These are phyloP conservation scores for Chydorus sphaericus DNA, from an alignment of 2,888 invertebrate species.

Conservation along the genomic window DNA sequence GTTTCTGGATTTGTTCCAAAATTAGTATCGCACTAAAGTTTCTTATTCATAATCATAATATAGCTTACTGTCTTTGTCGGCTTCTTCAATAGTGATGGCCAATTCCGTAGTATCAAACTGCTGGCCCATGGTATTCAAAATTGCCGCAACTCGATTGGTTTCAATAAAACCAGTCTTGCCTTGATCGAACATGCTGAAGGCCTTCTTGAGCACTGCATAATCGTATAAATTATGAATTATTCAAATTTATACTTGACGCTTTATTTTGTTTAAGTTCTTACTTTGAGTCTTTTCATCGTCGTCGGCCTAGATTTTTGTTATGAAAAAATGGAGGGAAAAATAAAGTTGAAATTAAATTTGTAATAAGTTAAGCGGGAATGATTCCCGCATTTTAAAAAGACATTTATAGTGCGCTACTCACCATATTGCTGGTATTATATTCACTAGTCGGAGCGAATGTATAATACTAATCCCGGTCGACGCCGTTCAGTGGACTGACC, in stretches of 20 bases:
- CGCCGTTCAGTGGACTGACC: not conserved
- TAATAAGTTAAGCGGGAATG: too few relatives aligned
- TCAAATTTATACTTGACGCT: too few relatives aligned
- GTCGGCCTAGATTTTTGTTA: too few relatives aligned
- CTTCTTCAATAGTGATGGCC: slow-evolving; percentile 72
- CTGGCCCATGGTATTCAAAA: slow-evolving; percentile 87
- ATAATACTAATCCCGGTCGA: too few relatives aligned
- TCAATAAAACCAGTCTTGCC: slow-evolving; percentile 84
- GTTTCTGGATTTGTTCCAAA: slow-evolving; percentile 36
- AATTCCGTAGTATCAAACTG: slow-evolving; percentile 83
- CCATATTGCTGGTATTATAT: too few relatives aligned
- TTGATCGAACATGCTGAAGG: slow-evolving; percentile 94
- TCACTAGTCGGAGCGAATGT: too few relatives aligned
- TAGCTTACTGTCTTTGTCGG: slow-evolving; percentile 66
- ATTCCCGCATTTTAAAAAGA: too few relatives aligned
- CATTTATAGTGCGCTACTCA: too few relatives aligned
- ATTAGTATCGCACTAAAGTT: not conserved
- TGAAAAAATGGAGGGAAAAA: too few relatives aligned
- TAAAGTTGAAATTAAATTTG: too few relatives aligned
- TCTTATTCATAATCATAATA: not conserved
- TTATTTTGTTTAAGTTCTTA: not conserved
- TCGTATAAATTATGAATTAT: not conserved
- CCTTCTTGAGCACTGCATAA: slow-evolving; percentile 69
- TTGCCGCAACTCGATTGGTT: slow-evolving; percentile 76
- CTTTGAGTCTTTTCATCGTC: slow-evolving; percentile 6